phyloP scores from a whole-genome alignment of 2,888 invertebrate species.

The Ecliptopera silaceata region DNA sequence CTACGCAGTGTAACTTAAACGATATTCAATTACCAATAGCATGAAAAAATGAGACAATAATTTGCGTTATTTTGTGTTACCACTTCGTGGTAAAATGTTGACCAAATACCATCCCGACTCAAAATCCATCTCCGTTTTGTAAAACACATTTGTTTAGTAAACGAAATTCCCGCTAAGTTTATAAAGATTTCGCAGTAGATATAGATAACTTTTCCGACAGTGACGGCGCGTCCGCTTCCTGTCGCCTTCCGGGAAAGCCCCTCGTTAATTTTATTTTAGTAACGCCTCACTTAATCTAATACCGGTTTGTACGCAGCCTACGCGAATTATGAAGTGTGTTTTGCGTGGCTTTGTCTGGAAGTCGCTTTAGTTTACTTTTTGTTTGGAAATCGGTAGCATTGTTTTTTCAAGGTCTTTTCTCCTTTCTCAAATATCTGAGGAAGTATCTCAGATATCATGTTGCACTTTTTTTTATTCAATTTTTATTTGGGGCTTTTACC shows the following conservation, averaged over 20 bases:
- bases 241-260: constrained; percentile 67
- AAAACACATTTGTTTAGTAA: constrained; percentile 18
- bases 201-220: constrained; percentile 67
- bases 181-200: constrained; percentile 65
- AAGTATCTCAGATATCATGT: too few species aligned
- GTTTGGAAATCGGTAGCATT: neutral
- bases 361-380: neutral
- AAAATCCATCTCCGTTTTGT: neutral
- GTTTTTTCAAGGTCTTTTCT: neutral
- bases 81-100: too few species aligned
- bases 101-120: too few species aligned
- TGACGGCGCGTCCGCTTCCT: constrained; percentile 66
- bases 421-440: neutral
- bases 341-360: constrained; percentile 9
- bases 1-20: too few species aligned
- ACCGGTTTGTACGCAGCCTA: constrained; percentile 49
- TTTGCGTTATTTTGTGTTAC: too few species aligned
- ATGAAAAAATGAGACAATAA: too few species aligned
- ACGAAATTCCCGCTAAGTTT: constrained; percentile 58
- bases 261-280: constrained; percentile 78
- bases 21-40: too few species aligned
- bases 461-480: too few species aligned
- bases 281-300: constrained; percentile 69
- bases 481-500: too few species aligned
- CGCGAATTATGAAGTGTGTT: constrained; percentile 30